phyloP scores from a whole-genome alignment of 1,140 invertebrate genomes.

The Dreissena rostriformis region DNA sequence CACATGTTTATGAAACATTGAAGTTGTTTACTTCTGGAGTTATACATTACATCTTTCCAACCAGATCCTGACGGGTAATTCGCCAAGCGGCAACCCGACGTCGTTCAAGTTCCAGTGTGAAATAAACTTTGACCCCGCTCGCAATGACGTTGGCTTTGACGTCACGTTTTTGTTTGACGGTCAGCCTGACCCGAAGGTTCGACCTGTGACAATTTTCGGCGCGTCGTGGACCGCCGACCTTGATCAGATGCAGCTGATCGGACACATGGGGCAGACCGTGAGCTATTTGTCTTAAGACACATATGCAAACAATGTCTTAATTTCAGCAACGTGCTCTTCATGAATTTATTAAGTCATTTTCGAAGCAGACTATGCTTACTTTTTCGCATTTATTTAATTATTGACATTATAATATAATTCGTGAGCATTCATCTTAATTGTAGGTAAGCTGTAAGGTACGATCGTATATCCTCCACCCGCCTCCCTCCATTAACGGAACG shows the following conservation, averaged over 20 bases:
- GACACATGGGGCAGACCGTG: slow-evolving; percentile 35
- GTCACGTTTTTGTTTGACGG: slow-evolving; percentile 37
- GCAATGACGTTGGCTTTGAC: slow-evolving; percentile 37
- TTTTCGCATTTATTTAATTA: neutral
- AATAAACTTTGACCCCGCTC: slow-evolving; percentile 9
- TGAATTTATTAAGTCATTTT: neutral
- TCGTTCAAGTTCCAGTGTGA: slow-evolving; percentile 46
- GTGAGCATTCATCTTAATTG: neutral
- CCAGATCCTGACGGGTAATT: slow-evolving; percentile 31
- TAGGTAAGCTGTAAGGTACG: slow-evolving; percentile 44
- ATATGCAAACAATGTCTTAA: neutral
- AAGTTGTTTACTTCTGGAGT: no score
- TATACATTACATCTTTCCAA: slow-evolving; percentile 12
- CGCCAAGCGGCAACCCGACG: no score
- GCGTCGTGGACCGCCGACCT: neutral
- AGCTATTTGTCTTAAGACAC: neutral
- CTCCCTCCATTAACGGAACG: neutral
- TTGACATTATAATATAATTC: neutral
- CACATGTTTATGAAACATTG: no score
- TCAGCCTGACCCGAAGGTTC: slow-evolving; percentile 16
- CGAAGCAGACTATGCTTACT: neutral
- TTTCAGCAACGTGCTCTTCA: neutral
- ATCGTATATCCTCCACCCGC: slow-evolving; percentile 19
- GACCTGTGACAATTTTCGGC: slow-evolving; percentile 4
- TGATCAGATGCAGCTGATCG: slow-evolving; percentile 26